These are phyloP conservation scores for Chlamydotis undulata DNA, from an alignment of 2,113 vertebrate species.

Conservation along the genomic window DNA sequence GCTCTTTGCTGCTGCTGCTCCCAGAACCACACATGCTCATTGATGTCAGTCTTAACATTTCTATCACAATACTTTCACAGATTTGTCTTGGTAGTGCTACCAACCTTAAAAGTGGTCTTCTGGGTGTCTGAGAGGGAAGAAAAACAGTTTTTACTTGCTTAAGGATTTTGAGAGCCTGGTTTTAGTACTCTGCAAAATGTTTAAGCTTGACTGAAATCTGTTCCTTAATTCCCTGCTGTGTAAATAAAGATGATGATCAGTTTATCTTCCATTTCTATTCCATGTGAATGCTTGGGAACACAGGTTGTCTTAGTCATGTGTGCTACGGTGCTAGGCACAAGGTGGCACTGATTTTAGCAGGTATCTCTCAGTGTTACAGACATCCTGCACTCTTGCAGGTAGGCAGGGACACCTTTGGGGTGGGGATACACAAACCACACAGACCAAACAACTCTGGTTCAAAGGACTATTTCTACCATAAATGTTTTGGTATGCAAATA, in stretches of 20 bases:
- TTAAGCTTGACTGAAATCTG: background rate
- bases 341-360: background rate
- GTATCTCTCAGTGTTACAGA: background rate
- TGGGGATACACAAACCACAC: background rate
- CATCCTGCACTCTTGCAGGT: background rate
- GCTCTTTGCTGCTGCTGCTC: background rate
- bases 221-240: background rate
- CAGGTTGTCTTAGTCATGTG: background rate
- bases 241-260: background rate
- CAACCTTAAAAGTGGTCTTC: background rate
- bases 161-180: background rate
- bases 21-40: background rate
- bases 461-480: background rate
- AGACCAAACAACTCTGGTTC: background rate
- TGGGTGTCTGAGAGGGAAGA: background rate
- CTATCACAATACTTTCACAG: background rate
- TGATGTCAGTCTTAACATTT: background rate
- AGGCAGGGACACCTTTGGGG: fast-evolving
- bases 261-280: background rate
- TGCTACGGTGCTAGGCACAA: background rate
- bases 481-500: background rate
- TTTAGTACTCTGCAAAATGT: background rate
- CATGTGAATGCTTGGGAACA: background rate
- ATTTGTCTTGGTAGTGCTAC: background rate
- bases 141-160: background rate